Conservation (phyloP, 2,797 vertebrate species). For the Myiothlypis coronata region DNA sequence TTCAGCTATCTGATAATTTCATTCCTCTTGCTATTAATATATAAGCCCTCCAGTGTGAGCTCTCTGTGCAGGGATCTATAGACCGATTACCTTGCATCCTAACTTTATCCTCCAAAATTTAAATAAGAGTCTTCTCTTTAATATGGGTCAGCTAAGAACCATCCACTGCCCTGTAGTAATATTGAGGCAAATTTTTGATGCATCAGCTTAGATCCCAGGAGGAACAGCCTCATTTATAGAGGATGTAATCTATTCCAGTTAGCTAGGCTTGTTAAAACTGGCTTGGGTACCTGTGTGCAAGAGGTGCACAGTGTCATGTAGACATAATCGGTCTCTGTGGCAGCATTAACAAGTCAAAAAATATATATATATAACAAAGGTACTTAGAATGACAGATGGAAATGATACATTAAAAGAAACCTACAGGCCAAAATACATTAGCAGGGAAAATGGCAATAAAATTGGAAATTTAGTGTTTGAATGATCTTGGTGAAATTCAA, state of each 20-base stretch:
- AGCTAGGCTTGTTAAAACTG: neutral
- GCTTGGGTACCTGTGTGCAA: neutral
- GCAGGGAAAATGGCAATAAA: neutral
- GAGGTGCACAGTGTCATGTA: neutral
- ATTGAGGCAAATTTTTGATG: neutral
- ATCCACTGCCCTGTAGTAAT: neutral
- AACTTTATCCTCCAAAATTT: neutral
- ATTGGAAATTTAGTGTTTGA: neutral
- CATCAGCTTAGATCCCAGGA: neutral
- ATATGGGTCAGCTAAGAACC: neutral
- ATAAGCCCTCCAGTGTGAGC: neutral
- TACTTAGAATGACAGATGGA: neutral
- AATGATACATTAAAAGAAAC: neutral
- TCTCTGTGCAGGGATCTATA: neutral
- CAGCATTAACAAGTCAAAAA: neutral
- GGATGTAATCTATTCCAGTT: neutral
- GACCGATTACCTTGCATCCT: neutral
- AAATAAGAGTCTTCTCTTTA: neutral
- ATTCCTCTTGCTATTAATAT: neutral
- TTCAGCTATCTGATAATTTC: conserved; percentile 17
- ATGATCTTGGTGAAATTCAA: neutral
- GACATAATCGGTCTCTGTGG: neutral
- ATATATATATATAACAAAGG: neutral
- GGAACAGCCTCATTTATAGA: neutral
- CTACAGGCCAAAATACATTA: neutral